A percentile compares a stretch with the other conserved stretches of the same genome.
Conservation (phyloP, 64 coral and sea anemone species). For the Cladopsammia gracilis region DNA sequence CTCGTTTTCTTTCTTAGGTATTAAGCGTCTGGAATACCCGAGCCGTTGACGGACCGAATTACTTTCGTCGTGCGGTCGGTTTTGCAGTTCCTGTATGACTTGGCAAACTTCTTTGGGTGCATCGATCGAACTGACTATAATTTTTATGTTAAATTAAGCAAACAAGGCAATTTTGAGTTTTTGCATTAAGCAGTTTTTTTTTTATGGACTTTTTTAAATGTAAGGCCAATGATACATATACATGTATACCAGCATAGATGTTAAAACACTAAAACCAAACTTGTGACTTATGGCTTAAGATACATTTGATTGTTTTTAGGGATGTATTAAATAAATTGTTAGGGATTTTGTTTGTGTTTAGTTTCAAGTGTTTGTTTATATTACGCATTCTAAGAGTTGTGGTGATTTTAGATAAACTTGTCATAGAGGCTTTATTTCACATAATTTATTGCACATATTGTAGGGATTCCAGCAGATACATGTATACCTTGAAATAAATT, state of each 20-base stretch:
- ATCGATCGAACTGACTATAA: not conserved
- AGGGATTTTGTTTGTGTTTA: not conserved
- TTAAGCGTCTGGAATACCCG: constrained; percentile 49
- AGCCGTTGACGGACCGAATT: constrained; percentile 34
- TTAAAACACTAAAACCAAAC: too few relatives aligned
- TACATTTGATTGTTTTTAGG: not conserved
- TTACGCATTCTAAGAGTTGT: not conserved
- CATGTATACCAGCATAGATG: not conserved
- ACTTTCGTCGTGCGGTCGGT: constrained; percentile 52
- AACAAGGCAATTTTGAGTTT: not conserved
- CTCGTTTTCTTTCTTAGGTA: constrained; percentile 54
- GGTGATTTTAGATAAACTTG: not conserved
- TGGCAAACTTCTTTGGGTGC: not conserved
- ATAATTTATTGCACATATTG: not conserved
- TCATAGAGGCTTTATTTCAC: too few relatives aligned
- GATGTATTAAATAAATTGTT: not conserved
- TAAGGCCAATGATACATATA: not conserved
- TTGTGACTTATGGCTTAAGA: not conserved
- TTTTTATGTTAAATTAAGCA: constrained; percentile 16
- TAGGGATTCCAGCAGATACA: not conserved
- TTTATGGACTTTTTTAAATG: not conserved
- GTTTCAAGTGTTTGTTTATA: not conserved
- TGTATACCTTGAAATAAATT: not conserved
- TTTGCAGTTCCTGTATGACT: constrained; percentile 23
- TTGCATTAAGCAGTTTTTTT: constrained; percentile 4